These are phyloP conservation scores for Lepidocyrtinus sp. DNA, from an alignment of 2,888 invertebrate genomes.

Conservation along the genomic window DNA sequence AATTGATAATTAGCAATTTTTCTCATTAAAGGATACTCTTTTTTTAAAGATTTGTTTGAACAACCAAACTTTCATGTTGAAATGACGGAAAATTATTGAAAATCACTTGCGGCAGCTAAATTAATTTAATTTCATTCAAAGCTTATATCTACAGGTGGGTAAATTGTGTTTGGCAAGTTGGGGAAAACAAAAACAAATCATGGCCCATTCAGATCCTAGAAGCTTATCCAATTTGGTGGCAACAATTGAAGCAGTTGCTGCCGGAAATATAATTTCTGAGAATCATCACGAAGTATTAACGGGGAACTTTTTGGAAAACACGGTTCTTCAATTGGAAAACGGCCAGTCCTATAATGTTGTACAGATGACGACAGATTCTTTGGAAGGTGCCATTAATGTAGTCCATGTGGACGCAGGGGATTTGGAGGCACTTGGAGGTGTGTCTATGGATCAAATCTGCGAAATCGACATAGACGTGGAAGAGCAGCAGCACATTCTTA, in stretches of 20 bases:
- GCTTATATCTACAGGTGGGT: too few relatives aligned
- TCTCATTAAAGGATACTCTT: too few relatives aligned
- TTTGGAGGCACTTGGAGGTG: constrained; percentile 1
- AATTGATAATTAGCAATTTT: too few relatives aligned
- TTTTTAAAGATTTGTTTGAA: too few relatives aligned
- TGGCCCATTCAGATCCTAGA: background rate
- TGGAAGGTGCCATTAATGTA: constrained; percentile 46
- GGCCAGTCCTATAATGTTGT: constrained; percentile 46
- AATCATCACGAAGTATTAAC: constrained; percentile 26
- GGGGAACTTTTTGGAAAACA: constrained; percentile 32
- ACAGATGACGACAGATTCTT: constrained; percentile 34
- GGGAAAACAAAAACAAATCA: too few relatives aligned
- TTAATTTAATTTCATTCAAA: too few relatives aligned
- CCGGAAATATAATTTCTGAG: constrained; percentile 1
- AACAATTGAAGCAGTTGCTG: constrained; percentile 49
- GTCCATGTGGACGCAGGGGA: constrained; percentile 49
- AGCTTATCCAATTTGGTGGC: constrained; percentile 43
- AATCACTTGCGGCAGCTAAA: too few relatives aligned
- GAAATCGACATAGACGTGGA: constrained; percentile 46
- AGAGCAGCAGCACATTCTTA: constrained; percentile 49
- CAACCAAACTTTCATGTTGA: too few relatives aligned
- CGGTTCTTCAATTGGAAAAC: constrained; percentile 40
- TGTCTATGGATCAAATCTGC: constrained; percentile 32
- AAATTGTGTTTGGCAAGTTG: too few relatives aligned
- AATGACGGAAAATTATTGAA: too few relatives aligned